Evolutionary conservation across 2,888 invertebrate genomes (phyloP), one percentile per base, ranked within the genome.

Genomic region (Aleiodes testaceus): DNA sequence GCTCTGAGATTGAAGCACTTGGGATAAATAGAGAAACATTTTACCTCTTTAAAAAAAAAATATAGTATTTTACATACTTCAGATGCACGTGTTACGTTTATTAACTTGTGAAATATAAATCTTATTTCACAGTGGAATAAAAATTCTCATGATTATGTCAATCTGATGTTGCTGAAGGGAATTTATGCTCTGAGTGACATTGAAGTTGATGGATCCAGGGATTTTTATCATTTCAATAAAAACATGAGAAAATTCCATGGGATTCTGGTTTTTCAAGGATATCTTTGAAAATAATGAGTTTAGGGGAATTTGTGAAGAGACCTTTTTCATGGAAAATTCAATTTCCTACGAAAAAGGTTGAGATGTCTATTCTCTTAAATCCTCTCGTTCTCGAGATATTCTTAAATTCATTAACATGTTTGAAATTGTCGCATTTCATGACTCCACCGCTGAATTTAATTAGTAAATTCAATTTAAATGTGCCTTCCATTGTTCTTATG

Each of bases 1-100:
- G 79, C 79, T 81, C 79, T 79, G 81, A 83, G 20, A 79, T 80
- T 82, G 80, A 80, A 84, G 79, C 79, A 78, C 73, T 79, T 76
- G 36, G 11, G 36, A 36, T 36, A 36, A 36, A 36, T 49, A n/a
- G 18, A 65, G 9, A 44, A 22, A 66, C 42, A 26, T 63, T 71
- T 66, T 47, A 44, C 66, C 14, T 66, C 12, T 45, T 36, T 55
- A 22, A 59, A 30, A 26, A 26, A 5, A 5, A 12, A 42, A 22
- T 12, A 22, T 22, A 42, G 45, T 64, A 20, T 45, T 49, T 55
- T 30, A 11, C 2, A 6, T 11, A 36, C 36, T 36, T 36, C 36
- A 36, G 36, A 11, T 36, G 36, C 36, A 11, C 36, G 36, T 36
- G 36, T 36, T 36, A 36, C 36, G 36, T 36, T 0, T 36, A 36